phyloP scores from a whole-genome alignment of 2,888 invertebrate genomes.

The Lacanobia oleracea region DNA sequence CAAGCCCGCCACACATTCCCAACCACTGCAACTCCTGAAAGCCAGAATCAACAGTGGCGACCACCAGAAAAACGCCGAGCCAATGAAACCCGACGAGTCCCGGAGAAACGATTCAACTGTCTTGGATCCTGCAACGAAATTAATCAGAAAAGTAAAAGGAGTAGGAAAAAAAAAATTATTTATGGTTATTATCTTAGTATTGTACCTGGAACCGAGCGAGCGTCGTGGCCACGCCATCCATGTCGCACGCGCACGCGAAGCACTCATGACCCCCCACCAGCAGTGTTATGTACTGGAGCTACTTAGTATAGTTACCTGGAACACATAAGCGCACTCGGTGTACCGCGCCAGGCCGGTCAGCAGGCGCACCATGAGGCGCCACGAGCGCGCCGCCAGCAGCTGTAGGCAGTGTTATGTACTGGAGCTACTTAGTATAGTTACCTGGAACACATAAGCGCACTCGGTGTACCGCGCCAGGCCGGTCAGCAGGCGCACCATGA shows the following conservation, averaged over 20 bases:
- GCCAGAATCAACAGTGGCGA: too few relatives aligned
- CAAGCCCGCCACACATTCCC: too few relatives aligned
- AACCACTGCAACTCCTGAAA: too few relatives aligned
- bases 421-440: constrained; percentile 33
- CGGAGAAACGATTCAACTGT: too few relatives aligned
- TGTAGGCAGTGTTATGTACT: constrained; percentile 88
- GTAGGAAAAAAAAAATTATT: too few relatives aligned
- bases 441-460: constrained; percentile 97
- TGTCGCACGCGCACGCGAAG: constrained; percentile 96
- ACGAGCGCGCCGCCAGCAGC: constrained; percentile 92
- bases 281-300: constrained; percentile 56
- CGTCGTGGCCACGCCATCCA: constrained; percentile 96
- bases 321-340: constrained; percentile 97
- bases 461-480: constrained; percentile 96
- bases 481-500: constrained; percentile 95
- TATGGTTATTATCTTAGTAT: too few relatives aligned
- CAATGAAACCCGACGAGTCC: too few relatives aligned
- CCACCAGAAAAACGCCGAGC: too few relatives aligned
- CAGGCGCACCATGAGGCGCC: constrained; percentile 95
- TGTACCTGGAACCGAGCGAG: constrained; percentile 90
- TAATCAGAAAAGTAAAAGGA: too few relatives aligned
- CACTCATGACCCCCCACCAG: constrained; percentile 96
- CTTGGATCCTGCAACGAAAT: too few relatives aligned
- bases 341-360: constrained; percentile 96
- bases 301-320: constrained; percentile 89